phyloP scores from a whole-genome alignment of 2,113 vertebrate species.

The Gadus macrocephalus region DNA sequence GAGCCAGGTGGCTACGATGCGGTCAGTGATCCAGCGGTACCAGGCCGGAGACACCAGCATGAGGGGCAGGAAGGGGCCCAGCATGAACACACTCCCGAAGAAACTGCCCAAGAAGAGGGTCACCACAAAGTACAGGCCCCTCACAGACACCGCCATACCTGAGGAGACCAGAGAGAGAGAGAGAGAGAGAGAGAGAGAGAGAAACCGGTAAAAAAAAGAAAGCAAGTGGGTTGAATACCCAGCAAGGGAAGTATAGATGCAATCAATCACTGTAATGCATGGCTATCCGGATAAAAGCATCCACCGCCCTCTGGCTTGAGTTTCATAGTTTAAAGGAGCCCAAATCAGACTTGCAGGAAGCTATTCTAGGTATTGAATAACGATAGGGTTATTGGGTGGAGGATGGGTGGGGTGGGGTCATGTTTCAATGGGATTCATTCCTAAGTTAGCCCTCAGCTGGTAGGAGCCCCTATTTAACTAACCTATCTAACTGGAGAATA shows the following conservation, averaged over 20 bases:
- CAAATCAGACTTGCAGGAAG: background rate
- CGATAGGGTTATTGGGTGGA: background rate
- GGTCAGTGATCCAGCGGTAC: slow-evolving; percentile 95
- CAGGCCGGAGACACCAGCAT: slow-evolving; percentile 87
- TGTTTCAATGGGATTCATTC: slow-evolving; percentile 12
- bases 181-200: background rate
- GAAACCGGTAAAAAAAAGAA: background rate
- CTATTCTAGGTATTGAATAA: too few relatives aligned
- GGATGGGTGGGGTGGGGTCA: background rate
- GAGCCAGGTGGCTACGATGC: slow-evolving; percentile 92
- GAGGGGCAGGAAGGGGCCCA: slow-evolving; percentile 86
- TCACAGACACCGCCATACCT: slow-evolving; percentile 87
- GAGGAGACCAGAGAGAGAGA: slow-evolving; percentile 36
- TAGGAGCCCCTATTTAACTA: slow-evolving; percentile 21
- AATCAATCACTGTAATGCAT: too few relatives aligned
- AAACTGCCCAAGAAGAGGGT: slow-evolving; percentile 89
- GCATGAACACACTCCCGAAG: slow-evolving; percentile 94
- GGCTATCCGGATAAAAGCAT: too few relatives aligned
- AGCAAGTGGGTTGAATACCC: too few relatives aligned
- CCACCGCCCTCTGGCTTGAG: too few relatives aligned
- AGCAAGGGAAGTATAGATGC: too few relatives aligned
- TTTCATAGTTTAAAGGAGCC: too few relatives aligned
- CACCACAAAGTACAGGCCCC: slow-evolving; percentile 87
- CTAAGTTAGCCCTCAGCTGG: slow-evolving; percentile 16
- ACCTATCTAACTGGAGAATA: too few relatives aligned